A percentile compares a stretch with the other conserved stretches of the same genome.
phyloP scores from a whole-genome alignment of 2,888 invertebrate genomes.

The Iselma pallidipennis region DNA sequence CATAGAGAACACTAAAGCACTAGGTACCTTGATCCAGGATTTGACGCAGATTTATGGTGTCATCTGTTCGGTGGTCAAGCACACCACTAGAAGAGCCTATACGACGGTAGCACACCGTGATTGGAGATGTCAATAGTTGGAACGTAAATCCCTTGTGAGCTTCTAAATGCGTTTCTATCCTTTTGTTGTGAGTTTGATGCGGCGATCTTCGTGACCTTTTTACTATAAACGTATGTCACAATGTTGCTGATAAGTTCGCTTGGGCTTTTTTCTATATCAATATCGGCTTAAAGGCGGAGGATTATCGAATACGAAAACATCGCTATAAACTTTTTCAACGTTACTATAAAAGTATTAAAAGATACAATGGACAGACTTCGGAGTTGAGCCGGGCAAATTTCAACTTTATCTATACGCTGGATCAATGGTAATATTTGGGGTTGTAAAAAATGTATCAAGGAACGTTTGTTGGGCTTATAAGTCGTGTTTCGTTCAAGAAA shows the following conservation, averaged over 20 bases:
- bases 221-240: slow-evolving; percentile 24
- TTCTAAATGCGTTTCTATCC: slow-evolving; percentile 33
- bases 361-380: background rate
- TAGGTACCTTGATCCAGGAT: slow-evolving; percentile 26
- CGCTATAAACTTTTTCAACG: slow-evolving; percentile 18
- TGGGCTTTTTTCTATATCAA: slow-evolving; percentile 18
- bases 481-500: too few species aligned
- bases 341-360: background rate
- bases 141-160: slow-evolving; percentile 31
- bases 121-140: slow-evolving; percentile 30
- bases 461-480: too few species aligned
- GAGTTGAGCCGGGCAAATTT: background rate
- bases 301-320: slow-evolving; percentile 18
- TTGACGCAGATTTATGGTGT: slow-evolving; percentile 33
- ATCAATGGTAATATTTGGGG: too few species aligned
- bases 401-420: too few species aligned
- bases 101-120: slow-evolving; percentile 17
- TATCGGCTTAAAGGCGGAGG: slow-evolving; percentile 15
- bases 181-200: slow-evolving; percentile 33
- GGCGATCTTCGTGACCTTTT: slow-evolving; percentile 26
- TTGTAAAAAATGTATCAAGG: too few species aligned
- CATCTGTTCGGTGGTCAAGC: slow-evolving; percentile 17
- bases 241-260: slow-evolving; percentile 21
- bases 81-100: slow-evolving; percentile 22
- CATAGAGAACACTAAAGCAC: background rate